phyloP scores from a whole-genome alignment of 2,888 invertebrate genomes.

The Mythimna loreyi region DNA sequence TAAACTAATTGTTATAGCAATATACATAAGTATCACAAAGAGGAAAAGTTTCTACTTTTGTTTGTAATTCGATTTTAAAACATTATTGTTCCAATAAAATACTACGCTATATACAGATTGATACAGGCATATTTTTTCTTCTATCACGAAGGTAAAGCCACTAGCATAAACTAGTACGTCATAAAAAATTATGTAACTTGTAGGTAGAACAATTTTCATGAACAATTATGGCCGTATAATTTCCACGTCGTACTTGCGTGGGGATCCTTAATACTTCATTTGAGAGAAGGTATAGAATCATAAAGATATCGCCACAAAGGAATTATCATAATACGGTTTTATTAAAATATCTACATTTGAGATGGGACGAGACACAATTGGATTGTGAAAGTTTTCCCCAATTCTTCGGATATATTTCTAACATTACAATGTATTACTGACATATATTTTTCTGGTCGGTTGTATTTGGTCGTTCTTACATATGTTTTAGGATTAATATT shows the following conservation, averaged over 20 bases:
- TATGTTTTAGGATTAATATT: neutral
- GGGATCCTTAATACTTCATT: constrained; percentile 27
- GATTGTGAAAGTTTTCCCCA: constrained; percentile 34
- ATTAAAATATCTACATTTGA: constrained; percentile 33
- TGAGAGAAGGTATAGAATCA: constrained; percentile 36
- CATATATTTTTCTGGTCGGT: neutral
- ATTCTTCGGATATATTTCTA: constrained; percentile 18
- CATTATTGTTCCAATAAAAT: too few species aligned
- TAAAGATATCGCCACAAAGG: constrained; percentile 39
- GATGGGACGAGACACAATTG: constrained; percentile 17
- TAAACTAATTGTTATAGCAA: too few species aligned
- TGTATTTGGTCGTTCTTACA: neutral
- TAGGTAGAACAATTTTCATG: neutral
- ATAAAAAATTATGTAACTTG: neutral
- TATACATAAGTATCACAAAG: too few species aligned
- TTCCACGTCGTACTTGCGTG: neutral
- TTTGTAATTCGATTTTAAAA: too few species aligned
- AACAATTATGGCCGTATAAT: neutral
- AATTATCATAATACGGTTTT: constrained; percentile 42
- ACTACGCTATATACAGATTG: too few species aligned
- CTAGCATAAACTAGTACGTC: too few species aligned
- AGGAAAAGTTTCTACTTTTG: too few species aligned
- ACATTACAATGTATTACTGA: neutral
- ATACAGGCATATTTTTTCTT: too few species aligned
- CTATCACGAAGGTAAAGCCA: too few species aligned